phyloP scores from a whole-genome alignment of 2,797 vertebrate genomes.

The Trachops cirrhosus region DNA sequence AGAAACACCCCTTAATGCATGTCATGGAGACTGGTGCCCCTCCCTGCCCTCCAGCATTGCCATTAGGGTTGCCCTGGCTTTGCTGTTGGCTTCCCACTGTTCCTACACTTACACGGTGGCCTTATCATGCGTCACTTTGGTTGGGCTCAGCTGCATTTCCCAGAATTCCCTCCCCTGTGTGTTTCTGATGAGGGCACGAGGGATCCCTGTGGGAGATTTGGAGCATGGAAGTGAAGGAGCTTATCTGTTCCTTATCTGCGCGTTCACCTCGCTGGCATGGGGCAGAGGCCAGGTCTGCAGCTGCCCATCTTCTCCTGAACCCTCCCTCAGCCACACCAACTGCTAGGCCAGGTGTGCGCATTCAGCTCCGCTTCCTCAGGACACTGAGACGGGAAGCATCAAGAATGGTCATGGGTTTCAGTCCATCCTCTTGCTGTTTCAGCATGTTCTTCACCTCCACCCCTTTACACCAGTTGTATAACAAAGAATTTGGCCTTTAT shows the following conservation, averaged over 20 bases:
- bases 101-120: neutral
- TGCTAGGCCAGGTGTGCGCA: neutral
- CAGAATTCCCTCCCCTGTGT: neutral
- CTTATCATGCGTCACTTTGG: neutral
- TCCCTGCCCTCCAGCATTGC: accelerated
- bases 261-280: neutral
- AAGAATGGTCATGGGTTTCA: neutral
- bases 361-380: neutral
- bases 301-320: neutral
- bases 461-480: neutral
- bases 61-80: neutral
- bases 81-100: neutral
- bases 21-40: neutral
- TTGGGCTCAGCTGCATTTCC: neutral
- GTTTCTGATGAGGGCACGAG: neutral
- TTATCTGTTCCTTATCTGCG: accelerated
- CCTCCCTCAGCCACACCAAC: neutral
- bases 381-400: neutral
- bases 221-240: neutral
- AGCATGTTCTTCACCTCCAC: neutral
- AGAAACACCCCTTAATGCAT: neutral
- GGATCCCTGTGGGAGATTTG: no score
- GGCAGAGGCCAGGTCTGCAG: neutral
- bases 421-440: neutral
- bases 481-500: neutral